A percentile compares a stretch with the other conserved stretches of the same genome.
Evolutionary conservation across 2,888 invertebrate genomes (phyloP).

Genomic region (Lycia hirtaria): DNA sequence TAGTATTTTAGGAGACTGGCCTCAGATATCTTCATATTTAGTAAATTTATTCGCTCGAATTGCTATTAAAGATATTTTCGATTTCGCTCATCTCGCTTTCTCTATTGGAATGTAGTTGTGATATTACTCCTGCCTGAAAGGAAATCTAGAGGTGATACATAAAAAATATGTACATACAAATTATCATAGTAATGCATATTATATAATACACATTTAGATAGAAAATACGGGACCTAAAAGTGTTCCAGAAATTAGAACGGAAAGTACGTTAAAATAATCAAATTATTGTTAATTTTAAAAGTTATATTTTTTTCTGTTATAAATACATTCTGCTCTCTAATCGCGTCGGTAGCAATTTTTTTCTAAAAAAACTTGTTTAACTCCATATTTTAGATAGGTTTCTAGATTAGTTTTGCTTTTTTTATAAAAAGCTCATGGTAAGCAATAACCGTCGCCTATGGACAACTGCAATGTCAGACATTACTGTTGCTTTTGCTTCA

Average conservation of each 20-base stretch:
- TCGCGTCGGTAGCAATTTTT: too few relatives aligned
- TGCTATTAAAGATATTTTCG: constrained; percentile 9
- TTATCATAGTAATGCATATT: constrained; percentile 8
- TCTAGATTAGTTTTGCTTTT: too few relatives aligned
- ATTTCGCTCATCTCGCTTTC: constrained; percentile 16
- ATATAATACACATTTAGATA: constrained; percentile 13
- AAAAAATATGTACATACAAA: constrained; percentile 16
- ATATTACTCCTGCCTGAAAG: constrained; percentile 42
- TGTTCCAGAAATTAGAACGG: constrained; percentile 12
- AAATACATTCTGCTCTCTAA: too few relatives aligned
- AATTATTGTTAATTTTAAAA: not conserved
- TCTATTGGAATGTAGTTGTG: constrained; percentile 37
- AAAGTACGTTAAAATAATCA: not conserved
- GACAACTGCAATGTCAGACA: too few relatives aligned
- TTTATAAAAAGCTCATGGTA: too few relatives aligned
- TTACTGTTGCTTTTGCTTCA: too few relatives aligned
- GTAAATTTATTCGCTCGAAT: constrained; percentile 8
- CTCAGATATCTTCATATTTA: too few relatives aligned
- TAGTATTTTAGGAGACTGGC: too few relatives aligned
- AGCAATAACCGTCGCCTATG: too few relatives aligned
- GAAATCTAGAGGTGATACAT: constrained; percentile 37
- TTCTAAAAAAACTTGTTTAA: too few relatives aligned
- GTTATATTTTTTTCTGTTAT: too few relatives aligned
- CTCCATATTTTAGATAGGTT: too few relatives aligned
- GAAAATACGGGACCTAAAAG: constrained; percentile 38